Evolutionary conservation across 92 coral and sea anemone species (phyloP), one percentile per base, ranked within the genome.

Genomic region (Epizoanthus rinbou): DNA sequence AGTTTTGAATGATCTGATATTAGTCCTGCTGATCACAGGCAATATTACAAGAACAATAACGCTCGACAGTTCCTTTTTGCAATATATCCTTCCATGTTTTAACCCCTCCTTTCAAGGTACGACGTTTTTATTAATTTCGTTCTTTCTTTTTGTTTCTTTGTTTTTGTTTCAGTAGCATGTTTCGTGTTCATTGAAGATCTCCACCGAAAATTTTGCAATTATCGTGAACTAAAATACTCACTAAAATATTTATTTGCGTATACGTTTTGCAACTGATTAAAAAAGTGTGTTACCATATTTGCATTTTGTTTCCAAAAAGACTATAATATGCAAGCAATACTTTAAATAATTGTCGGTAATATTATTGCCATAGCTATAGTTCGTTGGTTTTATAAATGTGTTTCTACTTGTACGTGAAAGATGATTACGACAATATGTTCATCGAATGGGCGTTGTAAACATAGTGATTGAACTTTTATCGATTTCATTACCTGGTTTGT

Each of bases 401-500:
- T 33, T 31, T 37, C 24, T 60, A 60, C 33, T 71, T n/a, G 58
- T 15, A 39, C 37, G 6, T 21, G 15, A 9, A 23, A 17, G 72
- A 37, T 15, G 35, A 35, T 62, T 22, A 37, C 24, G 18, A 24
- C 41, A 7, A 60, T 6, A 15, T 4, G 1, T 23, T 78, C n/a
- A 39, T 59, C 63, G 15, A 19, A 14, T 78, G 54, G 64, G 17
- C 35, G 52, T 22, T 15, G 9, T 21, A 21, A 41, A 22, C 8
- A 37, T 13, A 33, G 21, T 78, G 19, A 25, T 75, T 31, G 23
- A 67, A 67, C 54, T 47, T 65, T 28, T 22, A 74, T 54, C 18
- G 60, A 74, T 43, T 25, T 18, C 19, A 17, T 60, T 78, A 78
- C 82, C 69, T 78, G 71, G 43, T 33, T 78, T 56, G 59, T 59